Evolutionary conservation across 2,888 invertebrate species (phyloP), one percentile per base, ranked within the genome.

Genomic region (Parapristionchus giblindavisi): DNA sequence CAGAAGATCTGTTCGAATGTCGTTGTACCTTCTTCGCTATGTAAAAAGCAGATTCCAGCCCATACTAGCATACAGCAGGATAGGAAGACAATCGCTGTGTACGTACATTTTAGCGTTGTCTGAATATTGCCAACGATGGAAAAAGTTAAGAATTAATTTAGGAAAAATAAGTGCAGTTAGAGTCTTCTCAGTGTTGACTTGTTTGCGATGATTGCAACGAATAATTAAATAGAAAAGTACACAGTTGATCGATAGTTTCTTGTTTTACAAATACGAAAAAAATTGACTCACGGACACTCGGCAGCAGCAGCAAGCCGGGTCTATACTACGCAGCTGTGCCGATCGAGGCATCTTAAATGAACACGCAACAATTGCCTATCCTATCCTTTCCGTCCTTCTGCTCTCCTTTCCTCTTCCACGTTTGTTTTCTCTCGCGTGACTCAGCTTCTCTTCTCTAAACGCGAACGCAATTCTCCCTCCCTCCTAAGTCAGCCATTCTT

Each of bases 61-160:
- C 63, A 65, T 11, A 21, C 43, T 21, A 65, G 63, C 24, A 43
- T 65, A 32, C 63, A 65, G 14, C 40, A 32, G 6, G 63, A 65
- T 0, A 65, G 63, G n/a, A 65, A 40, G 63, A 65, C 48, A 32
- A 65, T 65, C 2, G 63, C 40, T 17, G 43, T 21, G 21, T 65
- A 65, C 21, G 63, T 65, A 21, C 63, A 43, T 43, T 65, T 65
- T 17, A 65, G 63, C 17, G n/a, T n/a, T n/a, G n/a, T n/a, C n/a
- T n/a, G n/a, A n/a, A n/a, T n/a, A n/a, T n/a, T n/a, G n/a, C n/a
- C n/a, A n/a, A n/a, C n/a, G n/a, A n/a, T n/a, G n/a, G n/a, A n/a
- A n/a, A n/a, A n/a, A n/a, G n/a, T n/a, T n/a, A n/a, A n/a, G n/a
- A n/a, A 14, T 17, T 43, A 14, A 14, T 43, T 43, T 43, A 14